These are phyloP conservation scores for Melanargia galathea DNA, from an alignment of 2,888 invertebrate genomes.

Conservation along the genomic window DNA sequence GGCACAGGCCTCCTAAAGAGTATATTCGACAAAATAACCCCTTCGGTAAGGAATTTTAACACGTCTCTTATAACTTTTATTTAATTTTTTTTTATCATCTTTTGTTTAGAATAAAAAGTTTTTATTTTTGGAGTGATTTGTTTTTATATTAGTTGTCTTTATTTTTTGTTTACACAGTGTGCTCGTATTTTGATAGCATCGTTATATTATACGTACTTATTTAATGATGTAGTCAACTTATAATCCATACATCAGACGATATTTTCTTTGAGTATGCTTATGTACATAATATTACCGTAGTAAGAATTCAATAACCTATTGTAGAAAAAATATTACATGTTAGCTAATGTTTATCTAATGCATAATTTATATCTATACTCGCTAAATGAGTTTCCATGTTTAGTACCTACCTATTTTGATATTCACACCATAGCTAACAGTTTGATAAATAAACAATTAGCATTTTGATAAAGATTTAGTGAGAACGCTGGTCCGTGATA, in stretches of 20 bases:
- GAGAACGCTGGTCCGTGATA: slow-evolving; percentile 22
- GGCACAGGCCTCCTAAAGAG: slow-evolving; percentile 83
- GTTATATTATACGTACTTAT: slow-evolving; percentile 58
- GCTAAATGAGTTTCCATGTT: slow-evolving; percentile 27
- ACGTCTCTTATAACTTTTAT: slow-evolving; percentile 73
- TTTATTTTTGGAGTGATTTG: slow-evolving; percentile 65
- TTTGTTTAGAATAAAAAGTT: slow-evolving; percentile 66
- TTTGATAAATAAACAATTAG: slow-evolving; percentile 30
- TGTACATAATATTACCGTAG: slow-evolving; percentile 70
- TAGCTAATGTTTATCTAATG: slow-evolving; percentile 40
- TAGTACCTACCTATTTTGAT: slow-evolving; percentile 26
- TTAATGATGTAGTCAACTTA: slow-evolving; percentile 66
- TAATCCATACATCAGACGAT: slow-evolving; percentile 69
- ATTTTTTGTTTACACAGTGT: slow-evolving; percentile 70
- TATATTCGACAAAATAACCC: slow-evolving; percentile 84
- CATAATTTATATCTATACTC: slow-evolving; percentile 24
- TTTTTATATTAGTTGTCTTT: slow-evolving; percentile 64
- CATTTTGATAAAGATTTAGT: slow-evolving; percentile 25
- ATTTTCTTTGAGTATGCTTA: slow-evolving; percentile 77
- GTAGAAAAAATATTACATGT: slow-evolving; percentile 54
- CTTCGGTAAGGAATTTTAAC: slow-evolving; percentile 83
- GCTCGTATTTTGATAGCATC: slow-evolving; percentile 73
- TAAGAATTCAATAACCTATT: slow-evolving; percentile 58
- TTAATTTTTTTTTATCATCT: slow-evolving; percentile 60
- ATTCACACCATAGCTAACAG: slow-evolving; percentile 35